Evolutionary conservation across 2,888 invertebrate species (phyloP).

Genomic region (Volucella zonaria): DNA sequence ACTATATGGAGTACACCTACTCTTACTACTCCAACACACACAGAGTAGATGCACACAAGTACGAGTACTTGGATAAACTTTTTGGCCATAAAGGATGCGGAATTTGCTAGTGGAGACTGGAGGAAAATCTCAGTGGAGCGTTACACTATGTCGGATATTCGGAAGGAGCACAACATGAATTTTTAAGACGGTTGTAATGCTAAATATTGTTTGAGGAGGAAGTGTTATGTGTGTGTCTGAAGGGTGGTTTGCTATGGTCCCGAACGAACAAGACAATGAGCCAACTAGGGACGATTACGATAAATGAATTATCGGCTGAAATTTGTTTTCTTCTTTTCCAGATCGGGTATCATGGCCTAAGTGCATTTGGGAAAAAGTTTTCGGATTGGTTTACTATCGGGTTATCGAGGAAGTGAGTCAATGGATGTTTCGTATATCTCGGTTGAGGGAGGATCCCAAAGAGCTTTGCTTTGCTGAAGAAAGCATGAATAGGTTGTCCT

Average conservation of each 20-base stretch:
- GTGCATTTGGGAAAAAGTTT: constrained; percentile 24
- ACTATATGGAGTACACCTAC: constrained; percentile 23
- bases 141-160: not conserved
- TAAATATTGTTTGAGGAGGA: constrained; percentile 14
- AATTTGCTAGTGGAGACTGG: constrained; percentile 8
- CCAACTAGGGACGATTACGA: constrained; percentile 54
- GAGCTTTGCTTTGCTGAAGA: too few species aligned
- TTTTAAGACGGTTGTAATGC: constrained; percentile 17
- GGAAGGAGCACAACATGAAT: constrained; percentile 8
- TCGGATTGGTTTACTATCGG: not conserved
- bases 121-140: not conserved
- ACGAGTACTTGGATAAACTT: constrained; percentile 58
- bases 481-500: too few species aligned
- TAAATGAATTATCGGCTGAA: constrained; percentile 54
- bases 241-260: constrained; percentile 15
- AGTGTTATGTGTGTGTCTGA: constrained; percentile 52
- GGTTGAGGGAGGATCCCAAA: too few species aligned
- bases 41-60: constrained; percentile 21
- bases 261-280: constrained; percentile 35
- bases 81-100: constrained; percentile 35
- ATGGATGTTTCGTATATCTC: not conserved
- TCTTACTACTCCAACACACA: constrained; percentile 13
- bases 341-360: constrained; percentile 30
- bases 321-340: constrained; percentile 15
- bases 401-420: not conserved